Evolutionary conservation across 1,140 invertebrate genomes (phyloP), one percentile per base, ranked within the genome.

Genomic region (Nasonia giraulti): DNA sequence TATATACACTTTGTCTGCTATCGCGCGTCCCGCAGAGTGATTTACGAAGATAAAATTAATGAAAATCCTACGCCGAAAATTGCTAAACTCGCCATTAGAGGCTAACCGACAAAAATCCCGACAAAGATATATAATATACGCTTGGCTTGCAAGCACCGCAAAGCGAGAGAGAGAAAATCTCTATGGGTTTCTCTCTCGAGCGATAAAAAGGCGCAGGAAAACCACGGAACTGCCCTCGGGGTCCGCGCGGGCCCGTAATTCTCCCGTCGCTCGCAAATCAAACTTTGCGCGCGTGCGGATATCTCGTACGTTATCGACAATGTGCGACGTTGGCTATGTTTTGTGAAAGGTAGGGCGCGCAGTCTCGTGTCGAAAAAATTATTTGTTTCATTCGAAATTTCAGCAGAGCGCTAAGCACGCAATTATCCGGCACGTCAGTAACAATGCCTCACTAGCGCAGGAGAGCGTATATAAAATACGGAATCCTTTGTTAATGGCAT

Each of bases 251-350:
- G 12, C 23, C n/a, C 31, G 33, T 68, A 78, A 78, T 69, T 78
- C 62, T 78, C 31, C 44, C 17, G 23, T 71, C 68, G 31, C 31
- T 27, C 68, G 68, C 81, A 83, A 83, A 83, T 83, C 74, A 83
- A 76, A 37, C 31, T 62, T 55, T n/a, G 27, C 47, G 68, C 68
- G 62, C 68, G 4, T 20, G 2, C 31, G 31, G 40, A 23, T 62
- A 62, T 62, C 55, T 62, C 7, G 55, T n/a, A 44, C 55, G 20
- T 62, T 44, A 62, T 62, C 55, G 55, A 62, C n/a, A 3, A 7
- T n/a, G 55, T 62, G 55, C 10, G 8, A 11, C 40, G 40, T 44
- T 44, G 40, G 10, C 7, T 44, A 10, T 44, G 40, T 44, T 44
- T 44, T 44, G 0, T 10, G 40, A 44, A 44, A 1, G 10, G 8